These are phyloP conservation scores for Nymphicus hollandicus DNA, from an alignment of 2,113 vertebrate genomes.

Conservation along the genomic window DNA sequence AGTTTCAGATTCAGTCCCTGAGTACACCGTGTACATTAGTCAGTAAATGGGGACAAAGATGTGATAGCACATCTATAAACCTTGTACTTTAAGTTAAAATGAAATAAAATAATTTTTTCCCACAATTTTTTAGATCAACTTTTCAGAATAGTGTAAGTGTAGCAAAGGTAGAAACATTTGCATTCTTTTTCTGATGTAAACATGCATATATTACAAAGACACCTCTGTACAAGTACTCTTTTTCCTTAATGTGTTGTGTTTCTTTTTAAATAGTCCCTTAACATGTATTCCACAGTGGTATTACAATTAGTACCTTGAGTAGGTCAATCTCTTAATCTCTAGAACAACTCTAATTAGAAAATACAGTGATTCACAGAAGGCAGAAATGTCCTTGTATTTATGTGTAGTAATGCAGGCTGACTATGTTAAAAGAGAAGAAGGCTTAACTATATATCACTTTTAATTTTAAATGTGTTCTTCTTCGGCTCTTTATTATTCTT, in stretches of 20 bases:
- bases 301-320: background rate
- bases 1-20: conserved; percentile 24
- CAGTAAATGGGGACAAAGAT: conserved; percentile 46
- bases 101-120: background rate
- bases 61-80: background rate
- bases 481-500: conserved; percentile 74
- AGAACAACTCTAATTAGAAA: conserved; percentile 7
- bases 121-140: background rate
- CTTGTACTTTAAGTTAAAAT: background rate
- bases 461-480: conserved; percentile 76
- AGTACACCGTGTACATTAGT: background rate
- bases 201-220: background rate
- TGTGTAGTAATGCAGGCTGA: conserved; percentile 7
- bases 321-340: conserved; percentile 21
- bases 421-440: background rate
- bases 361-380: background rate
- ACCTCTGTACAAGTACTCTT: background rate
- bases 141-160: background rate
- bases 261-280: background rate
- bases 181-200: background rate
- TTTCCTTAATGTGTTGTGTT: background rate
- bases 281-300: background rate
- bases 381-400: background rate
- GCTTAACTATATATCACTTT: conserved; percentile 66
- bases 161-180: background rate